Percentiles rank a stretch among this genome's conserved stretches.
Conservation (phyloP, 2,888 invertebrate genomes). For the Autographa gamma region DNA sequence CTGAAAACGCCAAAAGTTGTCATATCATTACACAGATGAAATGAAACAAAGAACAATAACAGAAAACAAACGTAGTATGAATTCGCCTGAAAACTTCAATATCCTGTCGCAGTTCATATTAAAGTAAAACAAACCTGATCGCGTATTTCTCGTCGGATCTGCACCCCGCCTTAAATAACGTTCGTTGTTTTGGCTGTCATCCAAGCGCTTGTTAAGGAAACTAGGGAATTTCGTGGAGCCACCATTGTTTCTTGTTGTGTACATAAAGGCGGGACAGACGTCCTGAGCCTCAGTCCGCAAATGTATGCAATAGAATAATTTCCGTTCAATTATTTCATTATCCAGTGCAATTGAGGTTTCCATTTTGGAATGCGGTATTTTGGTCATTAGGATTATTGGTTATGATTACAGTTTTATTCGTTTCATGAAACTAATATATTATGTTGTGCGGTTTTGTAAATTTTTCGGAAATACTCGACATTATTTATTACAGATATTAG, state of each 20-base stretch:
- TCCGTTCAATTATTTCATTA: conserved; percentile 60
- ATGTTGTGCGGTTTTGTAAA: conserved; percentile 3
- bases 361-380: conserved; percentile 38
- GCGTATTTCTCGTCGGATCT: conserved; percentile 51
- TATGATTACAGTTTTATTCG: conserved; percentile 5
- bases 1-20: background rate
- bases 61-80: conserved; percentile 35
- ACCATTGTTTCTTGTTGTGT: conserved; percentile 80
- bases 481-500: no score
- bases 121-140: conserved; percentile 54
- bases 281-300: conserved; percentile 58
- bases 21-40: conserved; percentile 16
- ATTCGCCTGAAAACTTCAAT: conserved; percentile 55
- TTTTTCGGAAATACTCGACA: background rate
- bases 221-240: conserved; percentile 76
- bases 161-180: conserved; percentile 69
- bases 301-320: conserved; percentile 61
- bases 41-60: conserved; percentile 21
- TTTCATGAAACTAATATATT: conserved; percentile 7
- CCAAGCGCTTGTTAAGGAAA: conserved; percentile 86
- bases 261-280: conserved; percentile 66
- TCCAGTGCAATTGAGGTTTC: conserved; percentile 52
- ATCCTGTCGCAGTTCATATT: conserved; percentile 49
- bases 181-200: conserved; percentile 81
- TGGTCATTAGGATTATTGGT: conserved; percentile 25